Conservation (phyloP, 2,113 vertebrate genomes). For the Dermatemys mawii region DNA sequence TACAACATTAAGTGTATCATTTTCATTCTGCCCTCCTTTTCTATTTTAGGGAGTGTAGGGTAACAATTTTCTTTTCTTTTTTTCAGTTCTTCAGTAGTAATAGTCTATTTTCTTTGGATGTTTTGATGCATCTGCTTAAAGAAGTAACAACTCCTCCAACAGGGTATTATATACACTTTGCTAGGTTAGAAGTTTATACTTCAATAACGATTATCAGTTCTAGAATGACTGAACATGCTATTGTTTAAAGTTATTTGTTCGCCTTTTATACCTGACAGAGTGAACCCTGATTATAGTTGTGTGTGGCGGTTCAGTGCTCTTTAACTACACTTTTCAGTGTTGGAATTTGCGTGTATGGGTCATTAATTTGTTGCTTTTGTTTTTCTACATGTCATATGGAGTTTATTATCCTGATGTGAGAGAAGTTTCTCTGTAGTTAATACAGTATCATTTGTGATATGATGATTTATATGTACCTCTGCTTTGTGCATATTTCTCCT, state of each 20-base stretch:
- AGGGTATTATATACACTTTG: neutral
- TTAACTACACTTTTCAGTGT: neutral
- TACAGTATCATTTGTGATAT: neutral
- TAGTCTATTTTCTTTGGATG: neutral
- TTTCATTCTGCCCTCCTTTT: neutral
- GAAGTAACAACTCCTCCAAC: neutral
- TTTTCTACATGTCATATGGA: neutral
- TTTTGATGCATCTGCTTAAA: neutral
- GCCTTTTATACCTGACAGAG: neutral
- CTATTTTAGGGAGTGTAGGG: neutral
- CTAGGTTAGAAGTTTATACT: neutral
- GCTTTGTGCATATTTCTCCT: neutral
- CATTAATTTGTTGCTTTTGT: conserved; percentile 36
- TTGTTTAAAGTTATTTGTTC: neutral
- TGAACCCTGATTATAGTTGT: neutral
- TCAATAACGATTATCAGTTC: neutral
- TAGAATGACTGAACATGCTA: neutral
- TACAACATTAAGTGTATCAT: rapidly evolving
- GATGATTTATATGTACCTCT: neutral
- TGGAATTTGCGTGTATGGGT: neutral
- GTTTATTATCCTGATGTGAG: neutral
- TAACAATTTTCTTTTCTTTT: neutral
- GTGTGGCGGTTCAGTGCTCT: neutral
- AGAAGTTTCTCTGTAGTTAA: neutral
- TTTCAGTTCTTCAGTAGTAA: neutral